phyloP scores from a whole-genome alignment of 2,888 invertebrate species.

The Peribatodes rhomboidaria region DNA sequence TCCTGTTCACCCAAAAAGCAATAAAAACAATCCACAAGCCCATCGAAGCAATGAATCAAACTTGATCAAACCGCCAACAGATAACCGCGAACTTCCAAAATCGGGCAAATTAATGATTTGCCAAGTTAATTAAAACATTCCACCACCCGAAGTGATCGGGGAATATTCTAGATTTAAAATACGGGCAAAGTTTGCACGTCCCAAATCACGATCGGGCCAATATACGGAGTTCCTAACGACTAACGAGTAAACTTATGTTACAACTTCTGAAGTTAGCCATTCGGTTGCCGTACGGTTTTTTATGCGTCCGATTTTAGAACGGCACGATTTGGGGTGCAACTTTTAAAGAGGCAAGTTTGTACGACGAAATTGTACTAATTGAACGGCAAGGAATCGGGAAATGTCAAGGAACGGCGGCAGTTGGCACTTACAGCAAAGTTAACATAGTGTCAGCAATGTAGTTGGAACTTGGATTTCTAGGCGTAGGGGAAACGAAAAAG shows the following conservation, averaged over 20 bases:
- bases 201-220: slow-evolving; percentile 54
- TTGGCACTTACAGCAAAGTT: slow-evolving; percentile 18
- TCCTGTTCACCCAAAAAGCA: slow-evolving; percentile 32
- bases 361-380: slow-evolving; percentile 46
- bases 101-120: slow-evolving; percentile 72
- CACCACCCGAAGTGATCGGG: slow-evolving; percentile 50
- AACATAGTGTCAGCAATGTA: slow-evolving; percentile 30
- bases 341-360: slow-evolving; percentile 47
- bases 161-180: slow-evolving; percentile 53
- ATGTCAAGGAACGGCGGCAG: slow-evolving; percentile 11
- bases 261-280: slow-evolving; percentile 49
- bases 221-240: slow-evolving; percentile 45
- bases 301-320: slow-evolving; percentile 47
- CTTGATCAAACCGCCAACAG: slow-evolving; percentile 49
- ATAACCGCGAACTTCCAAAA: slow-evolving; percentile 54
- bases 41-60: slow-evolving; percentile 43
- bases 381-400: slow-evolving; percentile 33
- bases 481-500: slow-evolving; percentile 5
- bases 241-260: slow-evolving; percentile 58
- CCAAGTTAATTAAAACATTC: slow-evolving; percentile 75
- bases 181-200: slow-evolving; percentile 52
- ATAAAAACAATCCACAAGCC: slow-evolving; percentile 34
- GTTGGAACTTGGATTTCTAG: slow-evolving; percentile 1
- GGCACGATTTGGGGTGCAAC: slow-evolving; percentile 40
- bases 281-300: slow-evolving; percentile 52